Evolutionary conservation across 2,888 invertebrate genomes (phyloP).

Genomic region (Leptogaster cylindrica): DNA sequence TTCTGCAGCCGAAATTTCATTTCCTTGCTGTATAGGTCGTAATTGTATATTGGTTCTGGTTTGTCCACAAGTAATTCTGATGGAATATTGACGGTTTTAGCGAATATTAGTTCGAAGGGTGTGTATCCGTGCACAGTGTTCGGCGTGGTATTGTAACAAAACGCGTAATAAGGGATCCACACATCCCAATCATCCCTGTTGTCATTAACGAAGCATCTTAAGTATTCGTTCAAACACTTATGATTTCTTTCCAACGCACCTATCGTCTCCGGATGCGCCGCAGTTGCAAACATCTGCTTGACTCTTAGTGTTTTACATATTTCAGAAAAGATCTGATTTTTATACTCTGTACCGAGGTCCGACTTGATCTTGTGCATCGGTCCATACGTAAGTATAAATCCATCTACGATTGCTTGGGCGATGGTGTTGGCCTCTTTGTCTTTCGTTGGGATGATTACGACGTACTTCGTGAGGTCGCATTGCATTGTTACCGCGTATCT

Average conservation of each 20-base stretch:
- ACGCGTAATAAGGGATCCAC: not conserved
- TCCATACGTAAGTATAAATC: not conserved
- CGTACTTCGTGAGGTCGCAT: not conserved
- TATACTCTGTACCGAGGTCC: not conserved
- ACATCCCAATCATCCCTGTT: not conserved
- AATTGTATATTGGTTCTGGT: no score
- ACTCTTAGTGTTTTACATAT: no score
- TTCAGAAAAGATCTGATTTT: not conserved
- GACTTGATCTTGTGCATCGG: not conserved
- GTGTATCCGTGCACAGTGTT: not conserved
- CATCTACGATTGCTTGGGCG: not conserved
- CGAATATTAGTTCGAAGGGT: not conserved
- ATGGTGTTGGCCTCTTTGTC: not conserved
- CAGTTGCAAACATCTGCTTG: not conserved
- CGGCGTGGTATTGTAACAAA: not conserved
- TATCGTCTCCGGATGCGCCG: not conserved
- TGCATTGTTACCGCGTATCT: no score
- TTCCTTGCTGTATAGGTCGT: no score
- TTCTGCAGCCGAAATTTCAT: not conserved
- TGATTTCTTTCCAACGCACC: not conserved
- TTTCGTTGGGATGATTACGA: not conserved
- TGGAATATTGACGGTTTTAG: not conserved
- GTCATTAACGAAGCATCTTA: no score
- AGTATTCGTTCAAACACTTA: not conserved
- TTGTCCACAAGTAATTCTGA: no score